Conservation (phyloP, 2,797 vertebrate genomes). For the Eidolon dupreanum region DNA sequence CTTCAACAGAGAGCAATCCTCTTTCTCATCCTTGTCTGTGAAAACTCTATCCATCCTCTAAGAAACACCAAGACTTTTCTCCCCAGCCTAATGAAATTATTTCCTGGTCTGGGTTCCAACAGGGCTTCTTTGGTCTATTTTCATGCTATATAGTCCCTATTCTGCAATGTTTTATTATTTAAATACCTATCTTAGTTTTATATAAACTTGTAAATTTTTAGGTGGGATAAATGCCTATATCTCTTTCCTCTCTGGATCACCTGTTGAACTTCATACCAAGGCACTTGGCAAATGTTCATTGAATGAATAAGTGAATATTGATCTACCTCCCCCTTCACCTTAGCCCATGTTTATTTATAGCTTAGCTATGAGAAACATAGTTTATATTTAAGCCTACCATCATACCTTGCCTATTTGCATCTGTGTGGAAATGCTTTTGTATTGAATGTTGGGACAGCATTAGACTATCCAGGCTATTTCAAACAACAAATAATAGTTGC, state of each 20-base stretch:
- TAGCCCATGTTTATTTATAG: not conserved
- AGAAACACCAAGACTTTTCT: not conserved
- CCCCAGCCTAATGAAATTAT: not conserved
- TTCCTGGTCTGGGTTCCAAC: not conserved
- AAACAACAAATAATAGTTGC: not conserved
- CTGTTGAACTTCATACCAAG: not conserved
- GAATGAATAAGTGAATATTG: not conserved
- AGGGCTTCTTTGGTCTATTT: not conserved
- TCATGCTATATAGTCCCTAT: not conserved
- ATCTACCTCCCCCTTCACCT: not conserved
- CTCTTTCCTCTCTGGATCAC: not conserved
- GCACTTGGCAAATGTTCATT: not conserved
- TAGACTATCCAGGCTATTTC: not conserved
- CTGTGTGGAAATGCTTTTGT: not conserved
- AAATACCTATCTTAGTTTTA: not conserved
- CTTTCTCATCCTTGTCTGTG: not conserved
- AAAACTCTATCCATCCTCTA: not conserved
- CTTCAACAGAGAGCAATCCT: not conserved
- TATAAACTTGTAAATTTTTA: not conserved
- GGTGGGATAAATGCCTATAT: not conserved
- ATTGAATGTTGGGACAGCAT: not conserved
- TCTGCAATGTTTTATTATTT: not conserved
- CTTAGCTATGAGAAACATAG: not conserved
- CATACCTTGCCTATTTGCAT: not conserved
- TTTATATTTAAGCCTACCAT: not conserved